Conservation (phyloP, 2,888 invertebrate species). For the Stenoptilia bipunctidactyla region DNA sequence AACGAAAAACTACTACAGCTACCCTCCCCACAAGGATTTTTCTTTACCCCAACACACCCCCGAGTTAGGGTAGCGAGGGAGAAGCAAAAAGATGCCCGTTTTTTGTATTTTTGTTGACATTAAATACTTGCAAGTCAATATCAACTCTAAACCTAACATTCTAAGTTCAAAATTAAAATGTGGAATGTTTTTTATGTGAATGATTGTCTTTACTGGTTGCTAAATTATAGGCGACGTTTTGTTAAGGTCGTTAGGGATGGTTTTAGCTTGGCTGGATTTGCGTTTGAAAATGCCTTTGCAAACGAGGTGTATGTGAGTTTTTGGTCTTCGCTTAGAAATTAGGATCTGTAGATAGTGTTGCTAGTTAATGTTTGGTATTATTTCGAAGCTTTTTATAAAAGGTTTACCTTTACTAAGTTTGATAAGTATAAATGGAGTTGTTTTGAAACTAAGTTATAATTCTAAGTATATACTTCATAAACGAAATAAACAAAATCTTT, state of each 20-base stretch:
- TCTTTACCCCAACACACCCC: conserved; percentile 47
- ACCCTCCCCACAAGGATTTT: conserved; percentile 42
- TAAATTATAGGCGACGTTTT: conserved; percentile 22
- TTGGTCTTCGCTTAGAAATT: conserved; percentile 39
- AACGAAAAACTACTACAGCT: conserved; percentile 63
- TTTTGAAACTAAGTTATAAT: too few species aligned
- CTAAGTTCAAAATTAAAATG: conserved; percentile 12
- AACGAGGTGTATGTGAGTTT: conserved; percentile 49
- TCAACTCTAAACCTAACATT: conserved; percentile 13
- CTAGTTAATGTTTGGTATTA: too few species aligned
- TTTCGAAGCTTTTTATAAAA: too few species aligned
- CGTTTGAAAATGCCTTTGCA: conserved; percentile 37
- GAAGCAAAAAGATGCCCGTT: conserved; percentile 63
- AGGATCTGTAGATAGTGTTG: conserved; percentile 24
- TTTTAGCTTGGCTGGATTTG: conserved; percentile 16
- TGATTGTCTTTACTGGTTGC: conserved; percentile 37
- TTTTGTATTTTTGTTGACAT: conserved; percentile 63
- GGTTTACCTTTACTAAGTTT: too few species aligned
- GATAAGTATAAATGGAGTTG: too few species aligned
- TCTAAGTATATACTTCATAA: too few species aligned
- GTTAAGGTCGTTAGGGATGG: conserved; percentile 7
- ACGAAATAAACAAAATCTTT: too few species aligned
- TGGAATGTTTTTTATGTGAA: conserved; percentile 33
- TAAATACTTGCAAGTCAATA: conserved; percentile 18
- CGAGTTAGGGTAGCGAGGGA: conserved; percentile 49